Percentiles rank a stretch among this genome's conserved stretches.
Conservation (phyloP, 1,140 invertebrate genomes). For the Zaprionus davidi region DNA sequence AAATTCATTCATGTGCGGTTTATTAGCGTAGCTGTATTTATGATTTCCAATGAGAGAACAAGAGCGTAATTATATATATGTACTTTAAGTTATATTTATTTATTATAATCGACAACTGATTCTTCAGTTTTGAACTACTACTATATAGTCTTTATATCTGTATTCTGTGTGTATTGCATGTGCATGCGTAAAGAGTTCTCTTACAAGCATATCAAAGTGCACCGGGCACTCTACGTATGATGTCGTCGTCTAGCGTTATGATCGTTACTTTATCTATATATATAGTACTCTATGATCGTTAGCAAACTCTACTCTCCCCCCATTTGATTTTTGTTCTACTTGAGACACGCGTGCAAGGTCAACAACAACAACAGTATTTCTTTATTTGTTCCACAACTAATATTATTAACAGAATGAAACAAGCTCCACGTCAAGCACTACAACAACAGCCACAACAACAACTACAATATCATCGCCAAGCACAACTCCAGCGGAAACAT, state of each 20-base stretch:
- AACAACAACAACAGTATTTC: slow-evolving; percentile 55
- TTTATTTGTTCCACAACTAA: slow-evolving; percentile 81
- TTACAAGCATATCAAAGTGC: slow-evolving; percentile 41
- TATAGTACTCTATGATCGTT: slow-evolving; percentile 7
- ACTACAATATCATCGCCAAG: slow-evolving; percentile 33
- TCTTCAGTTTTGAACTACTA: slow-evolving; percentile 14
- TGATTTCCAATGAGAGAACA: slow-evolving; percentile 12
- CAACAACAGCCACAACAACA: slow-evolving; percentile 46
- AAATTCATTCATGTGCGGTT: slow-evolving; percentile 39
- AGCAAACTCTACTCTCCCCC: neutral
- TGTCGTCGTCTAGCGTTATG: slow-evolving; percentile 38
- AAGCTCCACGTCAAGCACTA: slow-evolving; percentile 61
- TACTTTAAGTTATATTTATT: slow-evolving; percentile 40
- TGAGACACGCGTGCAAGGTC: slow-evolving; percentile 47
- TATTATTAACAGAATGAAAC: slow-evolving; percentile 84
- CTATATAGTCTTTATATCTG: slow-evolving; percentile 36
- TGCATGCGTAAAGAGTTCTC: slow-evolving; percentile 57
- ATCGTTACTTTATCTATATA: slow-evolving; percentile 11
- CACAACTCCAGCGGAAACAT: slow-evolving; percentile 38
- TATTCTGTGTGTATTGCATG: slow-evolving; percentile 62
- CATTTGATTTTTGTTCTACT: slow-evolving; percentile 64
- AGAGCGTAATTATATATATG: slow-evolving; percentile 21
- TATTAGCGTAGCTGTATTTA: slow-evolving; percentile 31
- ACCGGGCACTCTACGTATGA: slow-evolving; percentile 47
- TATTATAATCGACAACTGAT: slow-evolving; percentile 2